Percentiles rank a stretch among this genome's conserved stretches.
Conservation (phyloP, 2,888 invertebrate genomes). For the Brenthis hecate region DNA sequence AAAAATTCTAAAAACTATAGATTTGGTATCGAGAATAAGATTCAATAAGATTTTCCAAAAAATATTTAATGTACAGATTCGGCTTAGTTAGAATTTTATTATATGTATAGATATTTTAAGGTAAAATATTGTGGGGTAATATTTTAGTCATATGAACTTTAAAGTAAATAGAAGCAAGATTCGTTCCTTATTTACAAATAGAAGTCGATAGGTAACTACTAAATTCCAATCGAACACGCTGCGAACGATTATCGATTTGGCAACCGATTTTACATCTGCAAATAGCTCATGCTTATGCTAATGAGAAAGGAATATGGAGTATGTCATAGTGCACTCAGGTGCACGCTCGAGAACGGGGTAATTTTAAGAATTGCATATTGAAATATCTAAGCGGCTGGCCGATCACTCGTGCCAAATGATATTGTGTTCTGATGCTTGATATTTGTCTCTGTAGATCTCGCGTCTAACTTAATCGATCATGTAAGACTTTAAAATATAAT, state of each 20-base stretch:
- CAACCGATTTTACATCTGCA: constrained; percentile 24
- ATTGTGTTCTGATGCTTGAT: constrained; percentile 47
- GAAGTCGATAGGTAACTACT: too few relatives aligned
- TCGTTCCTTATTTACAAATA: neutral
- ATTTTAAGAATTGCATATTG: constrained; percentile 56
- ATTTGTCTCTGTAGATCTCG: constrained; percentile 41
- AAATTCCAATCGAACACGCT: neutral
- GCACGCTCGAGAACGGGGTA: constrained; percentile 41
- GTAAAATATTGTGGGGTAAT: too few relatives aligned
- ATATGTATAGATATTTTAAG: too few relatives aligned
- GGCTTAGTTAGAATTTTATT: too few relatives aligned
- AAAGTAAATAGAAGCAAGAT: too few relatives aligned
- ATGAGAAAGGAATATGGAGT: constrained; percentile 20
- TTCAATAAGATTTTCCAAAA: too few relatives aligned
- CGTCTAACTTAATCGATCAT: constrained; percentile 29
- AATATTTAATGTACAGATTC: too few relatives aligned
- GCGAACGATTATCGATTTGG: constrained; percentile 25
- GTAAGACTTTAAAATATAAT: neutral
- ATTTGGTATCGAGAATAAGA: too few relatives aligned
- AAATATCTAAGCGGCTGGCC: constrained; percentile 55
- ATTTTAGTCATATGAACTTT: too few relatives aligned
- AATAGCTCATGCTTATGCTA: constrained; percentile 21
- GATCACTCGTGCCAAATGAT: constrained; percentile 50
- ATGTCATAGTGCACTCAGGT: constrained; percentile 27
- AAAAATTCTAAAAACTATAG: too few relatives aligned